Base-by-base conservation (phyloP, 2,888 invertebrate genomes). In the Papilio protenor region DNA sequence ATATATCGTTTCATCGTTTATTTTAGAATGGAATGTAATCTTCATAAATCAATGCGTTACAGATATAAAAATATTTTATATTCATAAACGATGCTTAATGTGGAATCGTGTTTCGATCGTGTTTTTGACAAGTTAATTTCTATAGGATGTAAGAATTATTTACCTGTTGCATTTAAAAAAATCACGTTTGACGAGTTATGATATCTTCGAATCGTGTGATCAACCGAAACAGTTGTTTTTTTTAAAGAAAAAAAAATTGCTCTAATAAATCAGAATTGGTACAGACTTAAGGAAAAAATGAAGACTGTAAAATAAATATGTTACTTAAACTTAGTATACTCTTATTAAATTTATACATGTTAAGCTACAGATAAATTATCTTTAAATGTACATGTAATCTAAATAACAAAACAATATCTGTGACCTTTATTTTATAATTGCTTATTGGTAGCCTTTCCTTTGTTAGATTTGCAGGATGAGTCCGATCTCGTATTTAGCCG, bases 401-500 rank as follows among this genome's bases (percentile, higher is more conserved):
- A 59, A 21, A 21, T 23, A 59, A 23, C 21, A 18, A 55, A 57
- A 6, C n/a, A 57, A 57, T 57, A 21, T 21, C 6, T 18, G 14
- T 21, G 57, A 21, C 21, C 10, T 27, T 61, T 61, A 16, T 61
- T 61, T 8, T 23, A 27, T 27, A 1, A 77, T 77, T 77, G 75
- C 40, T 77, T 75, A 21, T 61, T 47, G 75, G 76, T 77, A 80
- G 79, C 79, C 77, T 76, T 76, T 73, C 14, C 70, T 70, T 77
- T 77, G 80, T 73, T 75, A 52, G 75, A 69, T 75, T 79, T 77
- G 78, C 79, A 79, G 79, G 77, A 84, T 90, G 90, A 89, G 86
- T 90, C 88, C 87, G 84, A 83, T 83, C 82, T 85, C 84, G 83
- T 72, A 84, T 88, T 88, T 87, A 87, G 86, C 84, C 84, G 80